phyloP scores from a whole-genome alignment of 2,113 vertebrate genomes.

The Rhinopomastus cyanomelas region DNA sequence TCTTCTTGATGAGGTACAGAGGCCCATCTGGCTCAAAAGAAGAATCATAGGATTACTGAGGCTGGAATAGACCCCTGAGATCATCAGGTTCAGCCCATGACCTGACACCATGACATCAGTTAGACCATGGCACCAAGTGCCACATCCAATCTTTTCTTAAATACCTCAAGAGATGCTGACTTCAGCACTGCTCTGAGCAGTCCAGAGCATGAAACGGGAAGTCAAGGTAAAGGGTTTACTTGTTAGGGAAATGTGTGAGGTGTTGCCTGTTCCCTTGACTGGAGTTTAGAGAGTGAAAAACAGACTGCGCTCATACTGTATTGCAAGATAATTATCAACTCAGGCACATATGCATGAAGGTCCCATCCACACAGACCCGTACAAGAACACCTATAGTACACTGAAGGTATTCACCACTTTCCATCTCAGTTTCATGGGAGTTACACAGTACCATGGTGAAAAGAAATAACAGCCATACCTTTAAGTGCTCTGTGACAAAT shows the following conservation, averaged over 20 bases:
- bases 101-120: too few relatives aligned
- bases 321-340: background rate
- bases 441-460: background rate
- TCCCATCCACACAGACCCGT: background rate
- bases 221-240: background rate
- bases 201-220: background rate
- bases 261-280: background rate
- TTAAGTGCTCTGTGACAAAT: background rate
- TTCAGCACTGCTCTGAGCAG: too few relatives aligned
- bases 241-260: background rate
- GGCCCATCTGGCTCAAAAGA: background rate
- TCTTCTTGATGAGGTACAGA: conserved; percentile 55
- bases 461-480: background rate
- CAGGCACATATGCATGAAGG: background rate
- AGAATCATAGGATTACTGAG: background rate
- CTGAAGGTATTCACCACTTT: background rate
- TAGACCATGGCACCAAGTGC: too few relatives aligned
- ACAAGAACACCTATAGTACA: background rate
- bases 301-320: background rate
- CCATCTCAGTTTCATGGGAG: background rate
- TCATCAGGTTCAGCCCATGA: too few relatives aligned
- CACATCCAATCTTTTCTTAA: too few relatives aligned
- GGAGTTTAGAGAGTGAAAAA: background rate
- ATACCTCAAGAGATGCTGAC: too few relatives aligned
- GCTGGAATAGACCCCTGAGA: too few relatives aligned